Base-by-base conservation (phyloP, 2,888 invertebrate genomes). In the Oscheius sp. region DNA sequence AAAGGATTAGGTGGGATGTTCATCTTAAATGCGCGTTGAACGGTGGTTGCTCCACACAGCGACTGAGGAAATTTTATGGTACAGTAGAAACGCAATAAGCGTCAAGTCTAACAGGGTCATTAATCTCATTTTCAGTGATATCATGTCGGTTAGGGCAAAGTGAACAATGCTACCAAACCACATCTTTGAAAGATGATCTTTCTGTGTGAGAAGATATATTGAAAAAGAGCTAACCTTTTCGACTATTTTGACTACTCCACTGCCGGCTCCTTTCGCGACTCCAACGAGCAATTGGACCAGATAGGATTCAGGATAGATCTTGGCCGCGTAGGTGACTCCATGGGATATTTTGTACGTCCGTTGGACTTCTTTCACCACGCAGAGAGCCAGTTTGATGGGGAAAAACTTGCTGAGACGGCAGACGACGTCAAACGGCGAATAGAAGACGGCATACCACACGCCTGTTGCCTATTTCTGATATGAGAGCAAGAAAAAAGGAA, bases 401-500 rank as follows among this genome's bases (percentile, higher is more conserved):
- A 79, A 79, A 53, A 74, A 72, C n/a, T 76, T 78, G 21, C 93
- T 94, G 77, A 96, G 91, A 91, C 96, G 97, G 91, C 96, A 98
- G 7, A 96, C 95, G 83, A 98, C 92, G 90, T 99, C 99, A 90
- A 97, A 95, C 0, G 99, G 99, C 33, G 95, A 96, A 91, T 98
- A 99, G 92, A 98, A 98, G 80, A 99, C 94, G 70, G 95, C 91
- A 90, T 98, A 99, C 97, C 88, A 88, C 29, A 87, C 80, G 11
- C 80, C 57, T 0, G 88, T 79, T 37, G 85, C 86, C 87, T 87
- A 60, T 71, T 86, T 68, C 21, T 21, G 11, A 33, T 58, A 2
- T 65, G 2, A 42, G 42, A 3, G 21, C 21, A 21, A 21, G 51
- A 53, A 53, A 32, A 5, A 35, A 11, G 37, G 32, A 32, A 33